These are phyloP conservation scores for Protonibea diacanthus DNA, from an alignment of 2,797 vertebrate species.

Conservation along the genomic window DNA sequence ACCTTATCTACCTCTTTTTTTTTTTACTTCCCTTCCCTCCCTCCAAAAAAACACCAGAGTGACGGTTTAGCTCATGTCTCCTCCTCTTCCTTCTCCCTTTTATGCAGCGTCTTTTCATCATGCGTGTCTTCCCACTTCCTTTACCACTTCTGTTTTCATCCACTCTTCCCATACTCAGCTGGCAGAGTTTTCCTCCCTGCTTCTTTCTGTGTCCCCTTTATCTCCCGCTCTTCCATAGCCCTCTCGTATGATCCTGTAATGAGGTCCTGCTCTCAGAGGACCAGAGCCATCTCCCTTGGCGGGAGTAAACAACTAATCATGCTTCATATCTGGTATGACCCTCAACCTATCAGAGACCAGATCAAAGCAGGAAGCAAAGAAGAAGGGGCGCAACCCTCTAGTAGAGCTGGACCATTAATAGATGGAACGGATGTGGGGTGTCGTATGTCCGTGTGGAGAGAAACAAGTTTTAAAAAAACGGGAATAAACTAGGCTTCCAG, in stretches of 20 bases:
- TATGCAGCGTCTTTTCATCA: conserved; percentile 39
- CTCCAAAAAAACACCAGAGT: background rate
- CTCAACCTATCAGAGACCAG: conserved; percentile 60
- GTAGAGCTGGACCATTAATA: conserved; percentile 60
- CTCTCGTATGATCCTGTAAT: conserved; percentile 62
- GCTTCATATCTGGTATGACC: conserved; percentile 57
- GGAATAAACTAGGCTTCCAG: conserved; percentile 2
- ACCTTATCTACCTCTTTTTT: conserved; percentile 32
- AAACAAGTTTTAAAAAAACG: conserved; percentile 10
- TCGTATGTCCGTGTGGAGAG: conserved; percentile 1
- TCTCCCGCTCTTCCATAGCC: conserved; percentile 42
- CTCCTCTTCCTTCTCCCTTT: conserved; percentile 26
- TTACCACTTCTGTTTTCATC: conserved; percentile 21
- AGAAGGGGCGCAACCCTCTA: conserved; percentile 21
- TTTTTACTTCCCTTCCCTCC: background rate
- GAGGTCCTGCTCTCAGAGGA: conserved; percentile 64
- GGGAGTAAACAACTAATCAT: conserved; percentile 71
- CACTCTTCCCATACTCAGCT: conserved; percentile 26
- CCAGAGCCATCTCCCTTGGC: conserved; percentile 43
- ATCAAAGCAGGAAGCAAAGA: conserved; percentile 66
- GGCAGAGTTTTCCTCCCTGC: conserved; percentile 41
- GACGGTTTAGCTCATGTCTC: background rate
- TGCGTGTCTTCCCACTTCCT: conserved; percentile 9
- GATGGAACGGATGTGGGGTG: conserved; percentile 19
- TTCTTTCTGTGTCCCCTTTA: conserved; percentile 46